Base-by-base conservation (phyloP, 2,797 vertebrate genomes). In the Lacerta bilineata region DNA sequence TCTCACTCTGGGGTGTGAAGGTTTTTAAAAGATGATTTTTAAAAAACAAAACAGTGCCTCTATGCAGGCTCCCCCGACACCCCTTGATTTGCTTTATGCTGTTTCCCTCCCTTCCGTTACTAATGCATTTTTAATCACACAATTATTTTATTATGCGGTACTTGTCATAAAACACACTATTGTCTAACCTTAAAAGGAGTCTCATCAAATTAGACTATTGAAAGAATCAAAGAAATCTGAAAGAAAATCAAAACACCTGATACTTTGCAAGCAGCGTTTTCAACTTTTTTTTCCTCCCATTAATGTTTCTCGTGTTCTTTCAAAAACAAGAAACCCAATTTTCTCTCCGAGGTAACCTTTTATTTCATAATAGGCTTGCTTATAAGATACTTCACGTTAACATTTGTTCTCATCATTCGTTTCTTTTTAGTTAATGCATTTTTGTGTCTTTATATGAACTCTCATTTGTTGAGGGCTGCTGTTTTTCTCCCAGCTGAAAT, bases 121-220 rank as follows among this genome's bases (percentile, higher is more conserved):
- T 96, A 95, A 96, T 93, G 92, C 82, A 92, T 89, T 91, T 92
- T 89, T 96, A 95, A 96, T 95, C 94, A 90, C 81, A 61, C 93
- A 93, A 89, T 93, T 95, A 94, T 89, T 96, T 88, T 93, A 95
- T 96, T 93, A 95, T 93, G 86, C 90, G 92, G 94, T 91, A 75
- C 84, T 0, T 41, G 71, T 89, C 90, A 93, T 94, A 91, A 92
- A 94, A 92, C 84, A 92, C 87, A 78, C 79, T 91, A 89, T 83
- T 91, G 90, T 89, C 64, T 88, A 95, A 96, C 33, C 80, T 93
- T 72, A 94, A 95, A 95, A 95, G 88, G 90, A 29, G 88, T 93
- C 93, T 94, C 92, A 93, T 94, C 93, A 95, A 92, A 93, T 85
- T 94, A 88, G 36, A 93, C 59, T 78, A 83, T 55, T 94, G 89